Conservation (phyloP, 64 coral and sea anemone genomes). For the Porites lutea region DNA sequence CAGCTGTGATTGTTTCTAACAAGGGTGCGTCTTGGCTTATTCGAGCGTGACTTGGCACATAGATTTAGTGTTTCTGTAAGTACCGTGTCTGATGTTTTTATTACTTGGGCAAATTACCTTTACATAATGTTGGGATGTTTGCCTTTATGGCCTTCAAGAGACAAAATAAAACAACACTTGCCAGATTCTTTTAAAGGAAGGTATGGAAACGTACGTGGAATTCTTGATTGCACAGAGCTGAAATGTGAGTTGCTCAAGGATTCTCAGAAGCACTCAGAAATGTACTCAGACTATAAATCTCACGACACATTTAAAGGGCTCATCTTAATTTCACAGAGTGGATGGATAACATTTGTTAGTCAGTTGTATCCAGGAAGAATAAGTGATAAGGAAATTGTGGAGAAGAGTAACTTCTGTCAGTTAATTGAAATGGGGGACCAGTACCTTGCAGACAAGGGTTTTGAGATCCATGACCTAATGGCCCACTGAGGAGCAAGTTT, state of each 20-base stretch:
- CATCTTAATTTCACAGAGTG: constrained; percentile 46
- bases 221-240: constrained; percentile 73
- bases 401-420: constrained; percentile 43
- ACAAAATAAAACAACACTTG: constrained; percentile 40
- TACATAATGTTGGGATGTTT: constrained; percentile 54
- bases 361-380: constrained; percentile 57
- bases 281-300: constrained; percentile 69
- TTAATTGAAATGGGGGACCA: constrained; percentile 59
- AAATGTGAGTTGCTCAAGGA: constrained; percentile 73
- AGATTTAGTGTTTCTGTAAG: constrained; percentile 57
- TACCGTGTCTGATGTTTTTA: constrained; percentile 23
- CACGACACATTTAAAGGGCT: constrained; percentile 68
- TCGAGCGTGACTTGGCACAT: constrained; percentile 55
- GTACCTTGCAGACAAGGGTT: constrained; percentile 61
- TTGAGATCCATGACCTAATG: constrained; percentile 74
- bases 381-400: constrained; percentile 74
- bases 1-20: constrained; percentile 66
- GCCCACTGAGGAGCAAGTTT: constrained; percentile 39
- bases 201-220: constrained; percentile 56
- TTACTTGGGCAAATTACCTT: constrained; percentile 55
- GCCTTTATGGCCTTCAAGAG: constrained; percentile 45
- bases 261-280: constrained; percentile 59
- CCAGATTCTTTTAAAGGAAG: constrained; percentile 26
- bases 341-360: constrained; percentile 80
- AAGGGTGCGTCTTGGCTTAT: constrained; percentile 34